These are phyloP conservation scores for Drosophila anomelani DNA, from an alignment of 2,888 invertebrate species.

Conservation along the genomic window DNA sequence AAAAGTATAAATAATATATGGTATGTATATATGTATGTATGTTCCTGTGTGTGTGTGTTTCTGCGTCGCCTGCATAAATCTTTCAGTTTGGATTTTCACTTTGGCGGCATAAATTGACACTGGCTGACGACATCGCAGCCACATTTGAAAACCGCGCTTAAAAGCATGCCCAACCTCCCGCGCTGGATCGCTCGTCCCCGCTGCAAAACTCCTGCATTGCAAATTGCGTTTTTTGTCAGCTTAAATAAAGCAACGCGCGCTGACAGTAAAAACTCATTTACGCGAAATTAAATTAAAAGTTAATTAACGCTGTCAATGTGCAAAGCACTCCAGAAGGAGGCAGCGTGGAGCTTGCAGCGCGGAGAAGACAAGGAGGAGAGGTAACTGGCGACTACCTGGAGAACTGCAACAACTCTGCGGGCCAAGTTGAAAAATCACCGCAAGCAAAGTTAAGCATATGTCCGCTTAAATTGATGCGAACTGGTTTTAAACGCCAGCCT, in stretches of 20 bases:
- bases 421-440: slow-evolving; percentile 76
- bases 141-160: slow-evolving; percentile 80
- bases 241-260: slow-evolving; percentile 71
- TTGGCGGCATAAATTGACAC: slow-evolving; percentile 81
- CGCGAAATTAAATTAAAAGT: slow-evolving; percentile 82
- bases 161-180: slow-evolving; percentile 57
- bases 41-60: slow-evolving; percentile 5
- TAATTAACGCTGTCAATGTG: slow-evolving; percentile 82
- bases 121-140: slow-evolving; percentile 69
- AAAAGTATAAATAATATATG: slow-evolving; percentile 74
- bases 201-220: slow-evolving; percentile 53
- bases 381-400: slow-evolving; percentile 54
- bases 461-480: slow-evolving; percentile 74
- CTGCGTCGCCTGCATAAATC: slow-evolving; percentile 67
- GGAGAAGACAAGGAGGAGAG: background rate
- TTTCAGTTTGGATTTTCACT: slow-evolving; percentile 81
- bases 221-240: slow-evolving; percentile 61
- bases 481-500: slow-evolving; percentile 76
- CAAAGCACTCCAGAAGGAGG: slow-evolving; percentile 74
- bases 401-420: slow-evolving; percentile 67
- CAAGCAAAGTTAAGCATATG: slow-evolving; percentile 81
- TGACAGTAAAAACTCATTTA: slow-evolving; percentile 83
- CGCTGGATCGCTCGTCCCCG: slow-evolving; percentile 6
- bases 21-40: slow-evolving; percentile 4
- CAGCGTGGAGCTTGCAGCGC: background rate